These are phyloP conservation scores for Scolopax rusticola DNA, from an alignment of 2,797 vertebrate species.

Conservation along the genomic window DNA sequence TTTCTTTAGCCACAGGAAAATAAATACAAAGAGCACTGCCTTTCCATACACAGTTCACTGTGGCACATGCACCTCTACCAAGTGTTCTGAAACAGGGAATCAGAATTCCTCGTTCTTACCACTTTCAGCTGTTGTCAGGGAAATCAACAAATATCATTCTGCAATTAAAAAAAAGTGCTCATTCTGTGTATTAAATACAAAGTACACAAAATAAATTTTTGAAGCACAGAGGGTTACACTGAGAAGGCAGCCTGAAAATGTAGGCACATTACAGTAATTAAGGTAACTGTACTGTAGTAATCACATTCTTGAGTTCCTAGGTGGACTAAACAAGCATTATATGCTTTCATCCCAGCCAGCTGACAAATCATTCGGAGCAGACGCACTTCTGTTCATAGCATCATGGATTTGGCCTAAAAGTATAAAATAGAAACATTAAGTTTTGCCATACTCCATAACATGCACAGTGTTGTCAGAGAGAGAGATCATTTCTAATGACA, in stretches of 20 bases:
- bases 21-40: conserved; percentile 78
- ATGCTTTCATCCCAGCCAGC: conserved; percentile 72
- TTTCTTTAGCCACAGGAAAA: conserved; percentile 73
- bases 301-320: conserved; percentile 79
- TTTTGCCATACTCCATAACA: background rate
- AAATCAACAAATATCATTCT: conserved; percentile 59
- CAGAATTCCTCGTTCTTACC: conserved; percentile 65
- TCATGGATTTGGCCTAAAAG: conserved; percentile 56
- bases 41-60: conserved; percentile 72
- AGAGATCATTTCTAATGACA: background rate
- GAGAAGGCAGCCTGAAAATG: conserved; percentile 90
- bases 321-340: conserved; percentile 63
- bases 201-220: conserved; percentile 87
- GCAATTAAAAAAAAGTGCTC: conserved; percentile 80
- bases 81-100: conserved; percentile 52
- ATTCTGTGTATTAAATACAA: conserved; percentile 76
- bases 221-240: conserved; percentile 86
- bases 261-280: conserved; percentile 93
- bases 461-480: background rate
- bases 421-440: background rate
- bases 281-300: conserved; percentile 78
- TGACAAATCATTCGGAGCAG: conserved; percentile 54
- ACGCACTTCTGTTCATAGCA: conserved; percentile 65
- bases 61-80: conserved; percentile 80
- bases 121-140: conserved; percentile 68